Base-by-base conservation (phyloP, 2,888 invertebrate species). In the Melangyna quadrimaculata region DNA sequence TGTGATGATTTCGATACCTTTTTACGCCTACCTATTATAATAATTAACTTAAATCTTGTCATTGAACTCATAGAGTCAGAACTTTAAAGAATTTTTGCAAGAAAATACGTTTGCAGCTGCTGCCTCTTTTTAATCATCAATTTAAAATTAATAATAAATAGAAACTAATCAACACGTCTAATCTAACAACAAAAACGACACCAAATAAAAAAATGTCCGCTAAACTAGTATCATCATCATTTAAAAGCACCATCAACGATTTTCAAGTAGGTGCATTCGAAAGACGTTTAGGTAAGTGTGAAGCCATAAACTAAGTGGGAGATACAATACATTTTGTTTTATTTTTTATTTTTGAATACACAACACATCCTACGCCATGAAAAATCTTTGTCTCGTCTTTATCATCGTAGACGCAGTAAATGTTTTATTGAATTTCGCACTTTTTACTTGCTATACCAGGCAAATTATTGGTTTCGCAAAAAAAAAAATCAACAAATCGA, bases 211-310 rank as follows among this genome's bases (percentile, higher is more conserved):
- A 45, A 37, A 87, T 87, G 87, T 87, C 87, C 65, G 78, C 87
- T 14, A 87, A 90, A 89, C 90, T 91, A 87, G 89, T 91, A 88
- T 90, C 91, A 88, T 91, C 91, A 88, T 91, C 91, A 88, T 90
- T 91, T 87, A 89, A 90, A 87, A 90, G 91, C 80, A 87, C 89
- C 80, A 89, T 90, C 63, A 91, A 89, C 78, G 91, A 91, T 74
- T 90, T 92, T 86, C 90, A 91, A 89, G 92, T 91, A 88, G 91
- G 90, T 87, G 93, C 92, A 90, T 94, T 93, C 92, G 94, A 94
- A 89, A 90, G 92, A 89, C 93, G 93, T 89, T 91, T 94, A 87
- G 93, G 94, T 94, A 93, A 94, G 94, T 93, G 86, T 59, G 35
- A 59, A 22, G 12, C 9, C n/a, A 45, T n/a, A 9, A 12, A 40